phyloP scores from a whole-genome alignment of 2,113 vertebrate genomes.

The Antechinus flavipes region DNA sequence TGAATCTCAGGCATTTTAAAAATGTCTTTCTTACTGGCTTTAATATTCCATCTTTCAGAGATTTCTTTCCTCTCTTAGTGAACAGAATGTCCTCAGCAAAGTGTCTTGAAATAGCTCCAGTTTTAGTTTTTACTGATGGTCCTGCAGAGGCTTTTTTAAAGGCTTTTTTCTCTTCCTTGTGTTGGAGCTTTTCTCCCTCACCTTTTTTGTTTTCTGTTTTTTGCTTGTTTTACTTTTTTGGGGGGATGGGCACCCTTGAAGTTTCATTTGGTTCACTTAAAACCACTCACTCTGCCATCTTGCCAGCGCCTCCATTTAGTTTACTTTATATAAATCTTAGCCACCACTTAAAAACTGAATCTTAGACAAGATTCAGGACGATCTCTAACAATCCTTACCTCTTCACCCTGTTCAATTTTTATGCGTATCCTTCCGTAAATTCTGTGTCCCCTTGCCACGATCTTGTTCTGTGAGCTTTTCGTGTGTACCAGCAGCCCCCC shows the following conservation, averaged over 20 bases:
- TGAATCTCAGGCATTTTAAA: not conserved
- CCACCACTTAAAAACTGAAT: not conserved
- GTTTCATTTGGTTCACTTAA: not conserved
- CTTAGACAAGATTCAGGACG: not conserved
- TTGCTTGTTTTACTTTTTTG: not conserved
- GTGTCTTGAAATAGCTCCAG: not conserved
- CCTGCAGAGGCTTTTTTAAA: not conserved
- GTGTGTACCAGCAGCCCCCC: not conserved
- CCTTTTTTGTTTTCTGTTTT: not conserved
- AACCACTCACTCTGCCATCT: not conserved
- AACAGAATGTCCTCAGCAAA: not conserved
- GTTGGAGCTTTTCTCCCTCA: not conserved
- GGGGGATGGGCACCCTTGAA: not conserved
- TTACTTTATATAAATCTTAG: not conserved
- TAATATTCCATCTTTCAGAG: not conserved
- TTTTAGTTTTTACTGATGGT: not conserved
- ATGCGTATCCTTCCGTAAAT: not conserved
- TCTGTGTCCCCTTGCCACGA: not conserved
- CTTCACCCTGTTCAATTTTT: not conserved
- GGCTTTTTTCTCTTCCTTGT: not conserved
- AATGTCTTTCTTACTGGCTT: not conserved
- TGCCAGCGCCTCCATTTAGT: not conserved
- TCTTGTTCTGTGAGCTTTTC: not conserved
- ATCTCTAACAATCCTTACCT: not conserved
- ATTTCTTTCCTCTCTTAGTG: not conserved